Evolutionary conservation across 2,113 vertebrate genomes (phyloP).

Genomic region (Salvelinus namaycush): DNA sequence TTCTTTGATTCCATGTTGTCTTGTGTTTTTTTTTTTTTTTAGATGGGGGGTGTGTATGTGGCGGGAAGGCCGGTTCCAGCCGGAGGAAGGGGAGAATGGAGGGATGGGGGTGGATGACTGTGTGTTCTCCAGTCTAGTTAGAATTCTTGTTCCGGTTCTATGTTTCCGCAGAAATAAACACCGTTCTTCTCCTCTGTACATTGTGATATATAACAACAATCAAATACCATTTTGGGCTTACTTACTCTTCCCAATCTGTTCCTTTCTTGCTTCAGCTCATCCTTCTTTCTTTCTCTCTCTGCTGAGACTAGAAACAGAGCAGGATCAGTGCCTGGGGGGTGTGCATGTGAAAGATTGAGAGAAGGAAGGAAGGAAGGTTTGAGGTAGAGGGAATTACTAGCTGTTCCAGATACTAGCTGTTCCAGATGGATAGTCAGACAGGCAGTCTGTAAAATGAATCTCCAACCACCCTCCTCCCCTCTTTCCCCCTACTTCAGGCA

Average conservation of each 20-base stretch:
- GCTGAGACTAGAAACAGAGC: constrained; percentile 29
- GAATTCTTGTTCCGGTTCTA: constrained; percentile 48
- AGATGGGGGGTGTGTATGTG: not conserved
- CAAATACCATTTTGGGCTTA: not conserved
- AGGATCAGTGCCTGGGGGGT: constrained; percentile 39
- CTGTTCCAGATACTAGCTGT: constrained; percentile 63
- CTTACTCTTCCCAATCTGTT: not conserved
- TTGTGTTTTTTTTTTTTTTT: constrained; percentile 34
- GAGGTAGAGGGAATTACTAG: constrained; percentile 59
- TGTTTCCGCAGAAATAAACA: constrained; percentile 24
- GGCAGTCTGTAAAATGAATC: constrained; percentile 61
- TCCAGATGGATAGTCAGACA: constrained; percentile 53
- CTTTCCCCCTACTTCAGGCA: constrained; percentile 32
- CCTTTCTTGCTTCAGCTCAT: not conserved
- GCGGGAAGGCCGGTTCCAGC: constrained; percentile 26
- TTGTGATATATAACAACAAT: not conserved
- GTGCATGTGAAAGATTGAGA: not conserved
- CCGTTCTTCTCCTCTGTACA: not conserved
- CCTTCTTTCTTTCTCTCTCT: not conserved
- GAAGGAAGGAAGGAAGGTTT: not conserved
- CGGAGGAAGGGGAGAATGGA: not conserved
- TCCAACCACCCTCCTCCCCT: constrained; percentile 32
- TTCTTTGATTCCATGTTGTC: constrained; percentile 30
- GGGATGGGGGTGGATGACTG: constrained; percentile 13
- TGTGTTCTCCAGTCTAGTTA: constrained; percentile 55